phyloP scores from a whole-genome alignment of 2,113 vertebrate genomes.

The Lepisosteus osseus region DNA sequence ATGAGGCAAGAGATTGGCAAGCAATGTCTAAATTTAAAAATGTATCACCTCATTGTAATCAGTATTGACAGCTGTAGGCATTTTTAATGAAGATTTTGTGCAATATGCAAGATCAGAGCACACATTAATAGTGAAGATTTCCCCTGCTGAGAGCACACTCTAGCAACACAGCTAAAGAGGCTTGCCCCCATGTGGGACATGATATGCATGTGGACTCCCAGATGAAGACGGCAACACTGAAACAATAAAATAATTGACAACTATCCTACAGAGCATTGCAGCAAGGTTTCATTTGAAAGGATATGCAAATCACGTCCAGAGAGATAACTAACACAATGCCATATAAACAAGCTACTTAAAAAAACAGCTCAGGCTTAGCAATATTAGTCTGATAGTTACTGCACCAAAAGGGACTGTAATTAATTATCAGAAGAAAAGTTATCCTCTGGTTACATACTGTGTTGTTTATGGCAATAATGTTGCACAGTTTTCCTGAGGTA shows the following conservation, averaged over 20 bases:
- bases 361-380: slow-evolving; percentile 45
- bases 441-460: not conserved
- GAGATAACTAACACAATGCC: slow-evolving; percentile 12
- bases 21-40: no score
- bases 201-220: slow-evolving; percentile 46
- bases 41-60: not conserved
- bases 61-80: slow-evolving; percentile 42
- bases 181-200: slow-evolving; percentile 41
- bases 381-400: slow-evolving; percentile 42
- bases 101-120: slow-evolving; percentile 38
- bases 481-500: no score
- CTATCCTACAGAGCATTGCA: slow-evolving; percentile 35
- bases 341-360: slow-evolving; percentile 9
- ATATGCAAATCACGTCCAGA: slow-evolving; percentile 36
- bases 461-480: no score
- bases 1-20: no score
- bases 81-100: slow-evolving; percentile 47
- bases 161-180: slow-evolving; percentile 37
- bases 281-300: slow-evolving; percentile 33
- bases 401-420: slow-evolving; percentile 46
- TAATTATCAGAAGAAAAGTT: slow-evolving; percentile 42
- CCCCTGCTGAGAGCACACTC: slow-evolving; percentile 39
- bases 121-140: slow-evolving; percentile 39
- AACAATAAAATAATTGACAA: slow-evolving; percentile 54
- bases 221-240: slow-evolving; percentile 45